Evolutionary conservation across 2,888 invertebrate genomes (phyloP), one percentile per base, ranked within the genome.

Genomic region (Morinoia aosen): DNA sequence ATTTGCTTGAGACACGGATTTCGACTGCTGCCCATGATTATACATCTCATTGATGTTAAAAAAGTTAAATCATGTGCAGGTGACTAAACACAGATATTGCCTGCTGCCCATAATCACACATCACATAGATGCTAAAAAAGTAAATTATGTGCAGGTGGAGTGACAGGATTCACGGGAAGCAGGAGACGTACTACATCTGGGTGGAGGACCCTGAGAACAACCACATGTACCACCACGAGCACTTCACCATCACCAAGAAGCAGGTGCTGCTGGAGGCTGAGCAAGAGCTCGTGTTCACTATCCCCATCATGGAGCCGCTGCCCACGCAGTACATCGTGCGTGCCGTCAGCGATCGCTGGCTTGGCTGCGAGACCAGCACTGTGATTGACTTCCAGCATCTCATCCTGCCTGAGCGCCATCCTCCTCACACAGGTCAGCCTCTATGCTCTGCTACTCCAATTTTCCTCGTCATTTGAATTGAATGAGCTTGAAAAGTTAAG

Each of bases 131-230:
- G 76, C 33, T 76, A 33, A 76, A 14, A 33, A 8, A 33, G 10
- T 76, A 0, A 76, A 8, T 10, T 76, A 3, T 10, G 61, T 76
- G 76, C 97, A 98, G 98, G 96, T 99, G 99, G 99, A 99, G 98
- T 97, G 99, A 99, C 97, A 98, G 98, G 97, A 98, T 99, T 94
- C 99, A 99, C 97, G 99, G 99, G 0, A 98, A 98, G 97, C 98
- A 98, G 0, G 99, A 99, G 97, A 98, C 98, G 0, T 99, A 99
- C 97, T 94, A 94, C 94, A 94, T 99, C 96, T 99, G 99, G 99
- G 98, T 99, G 61, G 99, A 99, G 97, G 99, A 99, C 97, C 98
- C 99, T 0, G 98, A 99, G 90, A 98, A 98, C 95, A 99, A 99
- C 97, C 98, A 98, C 97, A 99, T 99, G 97, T 99, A 99, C 97